Conservation (phyloP, 2,888 invertebrate species). For the Dasypogon diadema region DNA sequence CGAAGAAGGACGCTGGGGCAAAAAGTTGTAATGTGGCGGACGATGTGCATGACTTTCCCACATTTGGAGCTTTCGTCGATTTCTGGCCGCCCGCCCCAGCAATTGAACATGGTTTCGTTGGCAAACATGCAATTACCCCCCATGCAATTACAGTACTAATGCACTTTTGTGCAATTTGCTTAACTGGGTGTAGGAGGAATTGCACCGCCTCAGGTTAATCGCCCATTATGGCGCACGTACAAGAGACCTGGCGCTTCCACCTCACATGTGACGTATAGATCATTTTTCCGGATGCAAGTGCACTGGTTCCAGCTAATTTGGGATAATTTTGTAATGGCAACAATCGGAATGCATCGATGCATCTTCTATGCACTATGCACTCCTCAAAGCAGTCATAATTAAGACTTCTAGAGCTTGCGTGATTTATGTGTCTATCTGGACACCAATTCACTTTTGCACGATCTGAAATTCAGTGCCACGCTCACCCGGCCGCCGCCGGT, state of each 20-base stretch:
- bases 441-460: slow-evolving; percentile 13
- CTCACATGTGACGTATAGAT: too few relatives aligned
- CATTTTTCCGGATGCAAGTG: too few relatives aligned
- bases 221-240: not conserved
- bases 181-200: slow-evolving; percentile 3
- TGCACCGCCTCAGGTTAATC: slow-evolving; percentile 26
- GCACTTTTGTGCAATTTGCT: slow-evolving; percentile 36
- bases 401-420: slow-evolving; percentile 21
- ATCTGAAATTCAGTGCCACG: slow-evolving; percentile 21
- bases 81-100: slow-evolving; percentile 15
- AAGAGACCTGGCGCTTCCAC: too few relatives aligned
- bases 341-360: not conserved
- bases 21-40: not conserved
- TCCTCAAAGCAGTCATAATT: slow-evolving; percentile 18
- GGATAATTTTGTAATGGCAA: not conserved
- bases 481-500: not conserved
- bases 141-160: slow-evolving; percentile 23
- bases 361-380: slow-evolving; percentile 7
- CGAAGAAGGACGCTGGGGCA: not conserved
- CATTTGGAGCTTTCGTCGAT: slow-evolving; percentile 19
- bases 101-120: not conserved
- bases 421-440: slow-evolving; percentile 23
- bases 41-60: slow-evolving; percentile 26
- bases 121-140: slow-evolving; percentile 41
- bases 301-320: slow-evolving; percentile 18